Conservation (phyloP, 1,140 invertebrate species). For the Tribolium castaneum region DNA sequence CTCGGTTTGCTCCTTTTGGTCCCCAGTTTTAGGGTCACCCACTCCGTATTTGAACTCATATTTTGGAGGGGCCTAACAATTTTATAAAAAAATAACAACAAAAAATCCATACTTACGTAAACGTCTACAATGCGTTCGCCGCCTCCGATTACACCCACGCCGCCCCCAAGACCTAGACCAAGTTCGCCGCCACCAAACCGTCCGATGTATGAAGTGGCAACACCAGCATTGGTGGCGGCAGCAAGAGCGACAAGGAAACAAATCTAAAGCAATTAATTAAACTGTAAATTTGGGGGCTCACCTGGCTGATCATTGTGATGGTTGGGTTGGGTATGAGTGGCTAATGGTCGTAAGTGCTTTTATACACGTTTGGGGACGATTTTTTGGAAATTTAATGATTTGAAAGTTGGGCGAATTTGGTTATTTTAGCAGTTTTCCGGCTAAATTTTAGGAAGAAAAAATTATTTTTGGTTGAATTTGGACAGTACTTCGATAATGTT, state of each 20-base stretch:
- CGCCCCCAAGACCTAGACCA: constrained; percentile 4
- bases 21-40: constrained; percentile 78
- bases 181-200: background rate
- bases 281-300: background rate
- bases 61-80: constrained; percentile 62
- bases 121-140: constrained; percentile 12
- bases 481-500: too few relatives aligned
- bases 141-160: background rate
- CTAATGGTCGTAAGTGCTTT: background rate
- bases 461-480: too few relatives aligned
- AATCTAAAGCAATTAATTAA: background rate
- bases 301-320: constrained; percentile 19
- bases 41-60: constrained; percentile 74
- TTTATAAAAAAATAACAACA: background rate
- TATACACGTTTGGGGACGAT: background rate
- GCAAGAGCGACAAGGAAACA: background rate
- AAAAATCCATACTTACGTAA: constrained; percentile 11
- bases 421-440: background rate
- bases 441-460: background rate
- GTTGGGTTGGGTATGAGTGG: constrained; percentile 3
- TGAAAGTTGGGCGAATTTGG: constrained; percentile 1
- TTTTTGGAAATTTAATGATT: constrained; percentile 29
- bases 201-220: constrained; percentile 30
- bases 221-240: background rate
- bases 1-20: constrained; percentile 76